Percentiles rank a stretch among this genome's conserved stretches.
Evolutionary conservation across 30 jellyfish, hydroid and myxozoan species (phyloP).

Genomic region (Aurelia coerulea): DNA sequence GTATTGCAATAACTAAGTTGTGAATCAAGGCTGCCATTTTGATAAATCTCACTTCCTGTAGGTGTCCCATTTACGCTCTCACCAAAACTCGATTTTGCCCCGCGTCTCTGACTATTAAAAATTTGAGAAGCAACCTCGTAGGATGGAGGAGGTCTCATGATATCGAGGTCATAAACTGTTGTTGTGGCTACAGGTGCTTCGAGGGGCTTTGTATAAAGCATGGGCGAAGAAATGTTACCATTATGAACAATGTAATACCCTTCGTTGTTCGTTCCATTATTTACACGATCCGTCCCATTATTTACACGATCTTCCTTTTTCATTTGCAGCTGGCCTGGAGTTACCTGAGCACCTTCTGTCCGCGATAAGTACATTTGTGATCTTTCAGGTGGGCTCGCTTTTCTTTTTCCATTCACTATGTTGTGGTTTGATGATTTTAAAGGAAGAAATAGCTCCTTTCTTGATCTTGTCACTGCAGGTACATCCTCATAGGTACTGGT

Average conservation of each 20-base stretch:
- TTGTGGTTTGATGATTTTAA: too few species aligned
- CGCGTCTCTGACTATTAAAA: slow-evolving; percentile 53
- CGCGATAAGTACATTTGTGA: too few species aligned
- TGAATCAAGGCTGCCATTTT: slow-evolving; percentile 10
- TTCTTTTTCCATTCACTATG: too few species aligned
- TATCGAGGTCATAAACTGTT: slow-evolving; percentile 31
- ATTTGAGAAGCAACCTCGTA: slow-evolving; percentile 58
- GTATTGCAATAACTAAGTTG: not conserved
- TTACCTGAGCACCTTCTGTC: too few species aligned
- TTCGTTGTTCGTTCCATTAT: not conserved
- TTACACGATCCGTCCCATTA: not conserved
- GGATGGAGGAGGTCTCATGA: slow-evolving; percentile 65
- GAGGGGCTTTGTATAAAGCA: not conserved
- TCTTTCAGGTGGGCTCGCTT: too few species aligned
- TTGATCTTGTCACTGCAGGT: too few species aligned
- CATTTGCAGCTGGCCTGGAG: too few species aligned
- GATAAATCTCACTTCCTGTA: slow-evolving; percentile 1
- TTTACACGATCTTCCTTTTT: not conserved
- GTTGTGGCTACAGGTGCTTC: not conserved
- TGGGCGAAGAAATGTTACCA: not conserved
- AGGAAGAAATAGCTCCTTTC: too few species aligned
- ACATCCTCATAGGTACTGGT: too few species aligned
- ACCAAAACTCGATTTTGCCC: slow-evolving; percentile 11
- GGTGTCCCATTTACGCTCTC: not conserved
- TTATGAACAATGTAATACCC: not conserved